Evolutionary conservation across 2,113 vertebrate species (phyloP).

Genomic region (Leucoraja erinaceus): DNA sequence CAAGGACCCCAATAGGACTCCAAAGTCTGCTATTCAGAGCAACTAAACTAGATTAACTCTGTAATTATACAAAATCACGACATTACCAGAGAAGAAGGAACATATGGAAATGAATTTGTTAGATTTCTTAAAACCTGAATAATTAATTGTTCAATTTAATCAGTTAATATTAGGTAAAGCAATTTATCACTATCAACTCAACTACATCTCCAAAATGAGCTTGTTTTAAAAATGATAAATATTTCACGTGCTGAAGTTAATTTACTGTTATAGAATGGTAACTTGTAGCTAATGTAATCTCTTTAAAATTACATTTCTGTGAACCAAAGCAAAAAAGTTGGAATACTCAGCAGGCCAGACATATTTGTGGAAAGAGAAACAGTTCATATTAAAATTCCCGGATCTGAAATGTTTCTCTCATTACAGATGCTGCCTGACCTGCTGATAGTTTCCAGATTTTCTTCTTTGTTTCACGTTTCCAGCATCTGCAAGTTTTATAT

Average conservation of each 20-base stretch:
- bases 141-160: constrained; percentile 31
- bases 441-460: too few relatives aligned
- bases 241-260: background rate
- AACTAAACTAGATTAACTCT: background rate
- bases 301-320: background rate
- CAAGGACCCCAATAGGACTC: too few relatives aligned
- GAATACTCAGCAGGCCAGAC: too few relatives aligned
- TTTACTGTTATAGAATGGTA: too few relatives aligned
- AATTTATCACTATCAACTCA: constrained; percentile 8
- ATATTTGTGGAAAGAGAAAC: background rate
- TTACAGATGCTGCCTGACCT: too few relatives aligned
- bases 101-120: background rate
- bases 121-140: constrained; percentile 9
- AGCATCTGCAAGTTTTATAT: too few relatives aligned
- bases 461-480: too few relatives aligned
- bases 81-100: background rate
- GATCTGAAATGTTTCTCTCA: too few relatives aligned
- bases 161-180: background rate
- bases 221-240: constrained; percentile 24
- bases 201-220: background rate
- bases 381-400: too few relatives aligned
- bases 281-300: background rate
- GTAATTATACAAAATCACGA: background rate
- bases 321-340: background rate
- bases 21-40: background rate